These are phyloP conservation scores for Periparus ater DNA, from an alignment of 2,797 vertebrate genomes.

Conservation along the genomic window DNA sequence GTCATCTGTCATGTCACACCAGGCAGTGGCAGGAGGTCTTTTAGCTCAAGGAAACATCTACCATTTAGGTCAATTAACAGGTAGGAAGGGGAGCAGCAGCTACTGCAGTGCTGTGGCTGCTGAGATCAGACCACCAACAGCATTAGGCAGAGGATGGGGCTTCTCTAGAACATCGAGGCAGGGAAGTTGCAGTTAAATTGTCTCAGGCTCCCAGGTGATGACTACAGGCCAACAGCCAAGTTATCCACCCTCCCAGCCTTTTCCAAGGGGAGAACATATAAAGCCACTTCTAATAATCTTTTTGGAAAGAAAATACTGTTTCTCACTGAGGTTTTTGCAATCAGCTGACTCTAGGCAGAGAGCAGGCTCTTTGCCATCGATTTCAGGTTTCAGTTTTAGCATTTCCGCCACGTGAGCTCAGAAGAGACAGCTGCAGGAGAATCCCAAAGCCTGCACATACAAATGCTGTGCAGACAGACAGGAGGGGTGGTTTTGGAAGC, in stretches of 20 bases:
- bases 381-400: background rate
- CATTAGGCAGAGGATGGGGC: background rate
- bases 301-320: background rate
- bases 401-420: background rate
- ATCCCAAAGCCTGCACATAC: background rate
- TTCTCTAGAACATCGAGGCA: background rate
- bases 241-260: background rate
- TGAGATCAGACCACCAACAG: background rate
- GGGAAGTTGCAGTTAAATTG: background rate
- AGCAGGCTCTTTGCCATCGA: rapidly evolving
- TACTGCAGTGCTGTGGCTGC: background rate
- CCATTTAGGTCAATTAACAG: background rate
- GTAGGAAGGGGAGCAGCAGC: background rate
- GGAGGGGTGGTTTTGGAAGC: background rate
- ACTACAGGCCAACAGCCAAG: background rate
- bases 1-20: background rate
- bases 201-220: background rate
- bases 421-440: background rate
- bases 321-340: background rate
- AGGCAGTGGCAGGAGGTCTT: background rate
- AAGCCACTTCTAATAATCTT: background rate
- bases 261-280: background rate
- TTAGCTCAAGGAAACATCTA: background rate
- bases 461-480: background rate
- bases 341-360: background rate